A percentile compares a stretch with the other conserved stretches of the same genome.
phyloP scores from a whole-genome alignment of 2,113 vertebrate genomes.

The Leiothrix lutea region DNA sequence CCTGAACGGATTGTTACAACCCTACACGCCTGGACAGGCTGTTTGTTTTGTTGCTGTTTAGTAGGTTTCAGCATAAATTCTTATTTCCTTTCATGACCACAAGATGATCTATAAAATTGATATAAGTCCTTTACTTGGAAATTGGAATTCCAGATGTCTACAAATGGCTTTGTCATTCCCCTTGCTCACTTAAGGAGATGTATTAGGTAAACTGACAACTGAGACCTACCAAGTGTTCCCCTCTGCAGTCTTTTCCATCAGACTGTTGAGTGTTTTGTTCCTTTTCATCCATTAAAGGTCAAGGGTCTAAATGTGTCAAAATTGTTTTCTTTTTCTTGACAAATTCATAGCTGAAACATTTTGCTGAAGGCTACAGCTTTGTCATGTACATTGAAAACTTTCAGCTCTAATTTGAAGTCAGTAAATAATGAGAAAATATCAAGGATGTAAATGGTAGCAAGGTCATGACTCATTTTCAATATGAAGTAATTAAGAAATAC shows the following conservation, averaged over 20 bases:
- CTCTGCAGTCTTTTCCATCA: not conserved
- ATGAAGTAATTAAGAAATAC: not conserved
- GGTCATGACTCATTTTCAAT: not conserved
- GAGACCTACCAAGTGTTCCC: not conserved
- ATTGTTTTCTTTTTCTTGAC: constrained; percentile 1
- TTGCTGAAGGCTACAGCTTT: constrained; percentile 9
- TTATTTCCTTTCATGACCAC: not conserved
- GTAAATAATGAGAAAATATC: constrained; percentile 11
- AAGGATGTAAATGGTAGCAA: not conserved
- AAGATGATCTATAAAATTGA: not conserved
- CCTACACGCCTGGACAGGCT: not conserved
- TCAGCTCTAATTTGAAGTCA: not conserved
- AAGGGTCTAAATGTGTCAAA: not conserved
- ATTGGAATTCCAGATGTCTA: not conserved
- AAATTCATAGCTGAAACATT: constrained; percentile 9
- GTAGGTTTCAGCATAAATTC: not conserved
- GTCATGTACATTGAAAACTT: not conserved
- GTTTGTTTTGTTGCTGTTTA: not conserved
- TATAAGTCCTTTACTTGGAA: not conserved
- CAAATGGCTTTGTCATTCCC: not conserved
- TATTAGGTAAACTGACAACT: not conserved
- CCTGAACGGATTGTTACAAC: not conserved
- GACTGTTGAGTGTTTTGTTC: not conserved
- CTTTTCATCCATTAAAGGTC: not conserved
- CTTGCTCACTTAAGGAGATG: not conserved